These are phyloP conservation scores for Sardinella longiceps DNA, from an alignment of 2,797 vertebrate species.

Conservation along the genomic window DNA sequence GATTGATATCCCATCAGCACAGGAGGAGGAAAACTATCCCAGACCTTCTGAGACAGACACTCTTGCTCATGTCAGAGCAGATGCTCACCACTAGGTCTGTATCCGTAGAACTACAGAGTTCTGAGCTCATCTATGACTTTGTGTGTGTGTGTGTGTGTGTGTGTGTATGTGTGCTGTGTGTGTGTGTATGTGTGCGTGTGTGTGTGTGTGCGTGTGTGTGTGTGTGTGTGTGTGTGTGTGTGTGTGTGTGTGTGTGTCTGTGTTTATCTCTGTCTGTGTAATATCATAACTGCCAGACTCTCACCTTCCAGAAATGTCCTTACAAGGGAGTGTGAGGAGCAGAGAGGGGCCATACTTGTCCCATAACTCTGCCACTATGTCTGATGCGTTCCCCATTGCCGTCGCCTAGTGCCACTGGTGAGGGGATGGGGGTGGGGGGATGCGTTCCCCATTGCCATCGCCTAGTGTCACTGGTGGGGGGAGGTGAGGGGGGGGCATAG, in stretches of 20 bases:
- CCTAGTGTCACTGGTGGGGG: neutral
- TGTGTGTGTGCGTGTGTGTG: neutral
- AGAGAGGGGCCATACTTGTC: no score
- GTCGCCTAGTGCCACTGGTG: no score
- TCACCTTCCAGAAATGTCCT: no score
- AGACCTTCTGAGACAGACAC: neutral
- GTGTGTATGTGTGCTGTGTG: neutral
- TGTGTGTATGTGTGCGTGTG: neutral
- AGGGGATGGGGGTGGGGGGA: no score
- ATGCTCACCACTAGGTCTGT: no score
- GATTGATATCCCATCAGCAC: neutral
- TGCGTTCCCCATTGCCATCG: no score
- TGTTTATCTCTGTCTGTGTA: no score
- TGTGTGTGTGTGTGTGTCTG: no score
- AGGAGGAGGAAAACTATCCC: neutral
- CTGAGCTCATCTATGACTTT: neutral
- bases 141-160: no score
- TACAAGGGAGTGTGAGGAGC: no score
- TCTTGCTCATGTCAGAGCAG: neutral
- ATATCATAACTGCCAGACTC: no score
- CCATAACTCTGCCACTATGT: no score
- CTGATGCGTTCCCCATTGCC: neutral
- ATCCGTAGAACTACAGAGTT: neutral
- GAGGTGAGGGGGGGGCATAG: neutral
- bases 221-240: neutral